phyloP scores from a whole-genome alignment of 2,888 invertebrate species.

The Nephrotoma flavescens region DNA sequence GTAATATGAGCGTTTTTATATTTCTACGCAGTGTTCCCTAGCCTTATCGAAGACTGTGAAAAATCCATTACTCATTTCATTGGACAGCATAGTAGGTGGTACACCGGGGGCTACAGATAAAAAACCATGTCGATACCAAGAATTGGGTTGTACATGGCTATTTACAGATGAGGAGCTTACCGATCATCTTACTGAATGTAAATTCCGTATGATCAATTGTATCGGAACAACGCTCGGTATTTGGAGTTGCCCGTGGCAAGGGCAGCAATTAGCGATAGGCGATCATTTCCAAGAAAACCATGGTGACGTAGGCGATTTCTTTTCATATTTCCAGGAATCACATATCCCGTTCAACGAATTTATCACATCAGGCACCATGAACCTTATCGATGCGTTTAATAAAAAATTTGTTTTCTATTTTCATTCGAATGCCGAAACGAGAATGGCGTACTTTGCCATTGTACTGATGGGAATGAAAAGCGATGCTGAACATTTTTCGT shows the following conservation, averaged over 20 bases:
- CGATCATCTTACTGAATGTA: background rate
- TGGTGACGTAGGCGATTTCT: background rate
- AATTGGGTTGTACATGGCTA: background rate
- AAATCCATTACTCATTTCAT: background rate
- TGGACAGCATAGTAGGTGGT: background rate
- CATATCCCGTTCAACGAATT: background rate
- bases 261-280: background rate
- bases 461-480: background rate
- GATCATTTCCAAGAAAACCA: background rate
- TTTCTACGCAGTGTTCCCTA: background rate
- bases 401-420: background rate
- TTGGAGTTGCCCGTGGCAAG: background rate
- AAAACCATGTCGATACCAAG: background rate
- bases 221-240: background rate
- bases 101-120: background rate
- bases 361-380: background rate
- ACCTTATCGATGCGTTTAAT: background rate
- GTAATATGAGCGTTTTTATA: background rate
- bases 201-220: background rate
- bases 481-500: background rate
- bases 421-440: background rate
- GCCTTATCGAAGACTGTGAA: background rate
- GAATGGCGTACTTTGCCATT: background rate
- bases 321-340: background rate
- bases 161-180: background rate